Evolutionary conservation across 2,797 vertebrate species (phyloP).

Genomic region (Enteromius fasciolatus): DNA sequence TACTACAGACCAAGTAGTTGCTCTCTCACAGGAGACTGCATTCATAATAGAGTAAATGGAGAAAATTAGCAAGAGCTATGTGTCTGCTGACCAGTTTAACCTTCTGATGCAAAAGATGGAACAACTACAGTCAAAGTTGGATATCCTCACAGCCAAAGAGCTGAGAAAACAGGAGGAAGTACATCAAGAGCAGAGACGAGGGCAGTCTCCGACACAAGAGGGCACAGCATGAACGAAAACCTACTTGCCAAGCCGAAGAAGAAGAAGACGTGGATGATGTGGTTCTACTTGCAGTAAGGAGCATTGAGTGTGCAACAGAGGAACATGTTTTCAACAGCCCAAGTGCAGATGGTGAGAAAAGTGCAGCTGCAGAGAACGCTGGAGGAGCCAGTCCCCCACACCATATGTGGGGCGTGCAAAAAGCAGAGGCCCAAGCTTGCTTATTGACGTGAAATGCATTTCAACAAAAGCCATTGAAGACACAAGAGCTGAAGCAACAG

Average conservation of each 20-base stretch:
- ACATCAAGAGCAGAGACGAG: background rate
- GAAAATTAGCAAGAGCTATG: background rate
- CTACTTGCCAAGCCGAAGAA: background rate
- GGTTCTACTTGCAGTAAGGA: too few species aligned
- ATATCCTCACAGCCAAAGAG: too few species aligned
- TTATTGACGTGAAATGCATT: too few species aligned
- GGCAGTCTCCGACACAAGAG: too few species aligned
- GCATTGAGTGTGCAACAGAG: too few species aligned
- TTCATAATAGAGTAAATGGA: background rate
- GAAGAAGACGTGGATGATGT: background rate
- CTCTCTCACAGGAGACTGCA: background rate
- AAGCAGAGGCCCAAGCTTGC: background rate
- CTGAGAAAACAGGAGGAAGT: too few species aligned
- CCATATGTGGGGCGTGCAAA: too few species aligned
- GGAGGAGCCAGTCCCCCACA: background rate
- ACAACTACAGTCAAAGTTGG: slow-evolving; percentile 26
- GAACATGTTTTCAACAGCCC: too few species aligned
- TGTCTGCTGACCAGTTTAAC: too few species aligned
- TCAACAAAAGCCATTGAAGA: too few species aligned
- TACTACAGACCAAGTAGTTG: background rate
- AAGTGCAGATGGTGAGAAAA: too few species aligned
- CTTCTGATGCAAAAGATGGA: slow-evolving; percentile 24
- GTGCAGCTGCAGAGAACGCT: background rate
- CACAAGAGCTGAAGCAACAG: slow-evolving; percentile 40
- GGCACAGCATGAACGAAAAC: background rate